Base-by-base conservation (phyloP, 2,888 invertebrate species). In the Drosophila glabriapex region DNA sequence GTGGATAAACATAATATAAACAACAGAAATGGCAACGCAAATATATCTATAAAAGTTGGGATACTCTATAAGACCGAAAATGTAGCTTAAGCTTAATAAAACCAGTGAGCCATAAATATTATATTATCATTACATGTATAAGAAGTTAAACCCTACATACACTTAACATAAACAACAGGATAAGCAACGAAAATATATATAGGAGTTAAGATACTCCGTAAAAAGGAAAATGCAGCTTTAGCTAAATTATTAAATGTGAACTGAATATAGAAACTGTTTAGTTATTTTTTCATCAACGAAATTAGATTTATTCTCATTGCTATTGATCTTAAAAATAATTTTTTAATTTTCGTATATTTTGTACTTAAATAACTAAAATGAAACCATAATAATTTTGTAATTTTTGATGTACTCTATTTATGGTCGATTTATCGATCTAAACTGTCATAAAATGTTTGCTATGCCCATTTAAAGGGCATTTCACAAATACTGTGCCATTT, bases 1-100 rank as follows among this genome's bases (percentile, higher is more conserved):
- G 62, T 31, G 71, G 68, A 67, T 73, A 74, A 77, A 72, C 70
- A 72, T 68, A 65, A 69, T 63, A 72, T 35, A 76, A 68, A 66
- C 62, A 63, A 65, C 33, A 53, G 10, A 25, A 43, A 31, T 3
- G 19, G 12, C 54, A 43, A 22, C 9, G 7, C 6, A 16, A 19
- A 49, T 31, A 39, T 37, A 4, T 19, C 1, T 6, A 35, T 43
- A 19, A 28, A 33, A 53, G 0, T 6, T 2, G 41, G 25, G 1
- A 63, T 76, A 60, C 78, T 6, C 73, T 76, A n/a, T 41, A n/a
- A 16, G 28, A 31, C 3, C 22, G 4, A 7, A 46, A 25, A 46
- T 46, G 14, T 46, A 7, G 7, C 4, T 46, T 46, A 16, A 22
- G 14, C 22, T 22, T 4, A 46, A 25, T 46, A 25, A 25, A 16